A percentile compares a stretch with the other conserved stretches of the same genome.
Evolutionary conservation across 2,888 invertebrate species (phyloP).

Genomic region (Mimas tiliae): DNA sequence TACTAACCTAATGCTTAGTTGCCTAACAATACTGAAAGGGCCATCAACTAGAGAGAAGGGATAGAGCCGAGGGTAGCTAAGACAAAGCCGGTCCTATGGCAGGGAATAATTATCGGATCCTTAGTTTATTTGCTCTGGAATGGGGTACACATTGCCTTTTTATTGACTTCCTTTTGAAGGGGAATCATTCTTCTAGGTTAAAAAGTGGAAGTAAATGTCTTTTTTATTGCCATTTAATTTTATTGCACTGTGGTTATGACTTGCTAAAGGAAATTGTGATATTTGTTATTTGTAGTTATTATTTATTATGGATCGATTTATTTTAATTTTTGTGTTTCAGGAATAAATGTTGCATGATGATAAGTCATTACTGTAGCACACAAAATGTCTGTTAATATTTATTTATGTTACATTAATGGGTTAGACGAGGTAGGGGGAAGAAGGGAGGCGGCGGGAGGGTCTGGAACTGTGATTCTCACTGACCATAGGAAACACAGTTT

Average conservation of each 20-base stretch:
- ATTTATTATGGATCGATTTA: not conserved
- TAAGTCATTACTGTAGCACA: too few species aligned
- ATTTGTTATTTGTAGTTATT: not conserved
- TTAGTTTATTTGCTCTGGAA: conserved; percentile 61
- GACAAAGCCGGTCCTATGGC: conserved; percentile 65
- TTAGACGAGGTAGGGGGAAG: too few species aligned
- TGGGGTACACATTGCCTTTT: conserved; percentile 66
- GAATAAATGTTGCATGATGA: too few species aligned
- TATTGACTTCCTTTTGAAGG: conserved; percentile 44
- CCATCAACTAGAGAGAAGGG: conserved; percentile 66
- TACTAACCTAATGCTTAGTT: conserved; percentile 35
- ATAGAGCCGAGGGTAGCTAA: conserved; percentile 58
- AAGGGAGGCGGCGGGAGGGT: too few species aligned
- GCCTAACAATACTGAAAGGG: conserved; percentile 71
- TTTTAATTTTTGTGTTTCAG: not conserved
- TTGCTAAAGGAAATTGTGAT: conserved; percentile 3
- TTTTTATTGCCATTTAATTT: conserved; percentile 24
- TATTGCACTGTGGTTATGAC: conserved; percentile 3
- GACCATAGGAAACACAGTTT: too few species aligned
- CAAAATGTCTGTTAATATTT: too few species aligned
- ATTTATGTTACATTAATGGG: too few species aligned
- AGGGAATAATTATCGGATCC: conserved; percentile 69
- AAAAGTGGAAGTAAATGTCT: conserved; percentile 23
- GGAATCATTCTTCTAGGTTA: conserved; percentile 16
- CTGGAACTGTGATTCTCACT: too few species aligned